Evolutionary conservation across 1,140 invertebrate genomes (phyloP), one percentile per base, ranked within the genome.

Genomic region (Carposina sasakii): DNA sequence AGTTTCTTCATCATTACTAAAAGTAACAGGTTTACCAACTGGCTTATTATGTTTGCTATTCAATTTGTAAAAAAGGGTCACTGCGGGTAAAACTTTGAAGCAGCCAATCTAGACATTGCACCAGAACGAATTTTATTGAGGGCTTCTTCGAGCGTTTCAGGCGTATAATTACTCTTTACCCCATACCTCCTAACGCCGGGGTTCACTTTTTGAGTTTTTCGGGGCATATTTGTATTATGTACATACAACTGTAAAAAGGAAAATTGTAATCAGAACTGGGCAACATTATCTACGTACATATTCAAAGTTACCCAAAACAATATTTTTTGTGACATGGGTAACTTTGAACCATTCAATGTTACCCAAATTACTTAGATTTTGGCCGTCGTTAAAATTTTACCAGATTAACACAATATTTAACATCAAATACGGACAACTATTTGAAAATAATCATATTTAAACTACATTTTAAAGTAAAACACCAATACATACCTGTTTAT

Each of bases 171-270:
- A 9, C 47, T 45, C 20, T 31, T 46, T 9, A 23, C 30, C 6
- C 52, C 52, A 41, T 55, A 49, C 24, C 42, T 49, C 2, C 52
- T 33, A 10, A 34, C 39, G 41, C 52, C 46, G 9, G 46, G 52
- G 15, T 17, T 19, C 16, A 19, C 5, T 19, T 19, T n/a, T 5
- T 19, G 3, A 3, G 17, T 39, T 20, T 39, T 39, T 39, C 36
- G 17, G 20, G 36, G 36, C 36, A 39, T 39, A n/a, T n/a, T n/a
- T n/a, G n/a, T 28, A 28, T n/a, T n/a, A n/a, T n/a, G n/a, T n/a
- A n/a, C n/a, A n/a, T n/a, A n/a, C n/a, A n/a, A n/a, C n/a, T n/a
- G n/a, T n/a, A n/a, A n/a, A n/a, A n/a, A 43, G 44, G 10, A 15
- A 28, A 52, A 41, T 21, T 37, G 24, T 40, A 19, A 41, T 28